These are phyloP conservation scores for Achlya flavicornis DNA, from an alignment of 2,888 invertebrate species.

Conservation along the genomic window DNA sequence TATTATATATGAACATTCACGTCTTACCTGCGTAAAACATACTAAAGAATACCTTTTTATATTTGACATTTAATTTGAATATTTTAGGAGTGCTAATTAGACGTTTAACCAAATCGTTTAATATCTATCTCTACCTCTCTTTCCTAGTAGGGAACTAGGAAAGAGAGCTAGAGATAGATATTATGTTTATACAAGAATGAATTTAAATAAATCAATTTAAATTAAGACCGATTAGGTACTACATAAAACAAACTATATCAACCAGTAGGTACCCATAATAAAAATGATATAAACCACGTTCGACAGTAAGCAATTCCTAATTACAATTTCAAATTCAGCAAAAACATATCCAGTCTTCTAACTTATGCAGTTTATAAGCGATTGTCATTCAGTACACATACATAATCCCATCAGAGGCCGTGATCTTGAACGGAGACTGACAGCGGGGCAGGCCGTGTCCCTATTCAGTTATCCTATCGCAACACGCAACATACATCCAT, in stretches of 20 bases:
- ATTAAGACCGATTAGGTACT: too few species aligned
- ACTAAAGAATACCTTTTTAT: too few species aligned
- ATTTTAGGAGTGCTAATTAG: too few species aligned
- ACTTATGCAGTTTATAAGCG: conserved; percentile 59
- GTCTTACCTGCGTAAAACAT: too few species aligned
- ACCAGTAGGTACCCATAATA: conserved; percentile 25
- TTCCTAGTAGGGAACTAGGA: too few species aligned
- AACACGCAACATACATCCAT: conserved; percentile 47
- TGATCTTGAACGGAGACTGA: conserved; percentile 71
- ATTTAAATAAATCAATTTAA: too few species aligned
- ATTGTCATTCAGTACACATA: conserved; percentile 73
- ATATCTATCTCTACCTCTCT: too few species aligned
- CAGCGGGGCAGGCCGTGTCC: conserved; percentile 47
- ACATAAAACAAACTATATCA: background rate
- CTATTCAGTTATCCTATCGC: conserved; percentile 47
- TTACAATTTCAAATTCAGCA: conserved; percentile 58
- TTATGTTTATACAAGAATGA: too few species aligned
- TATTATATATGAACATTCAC: too few species aligned
- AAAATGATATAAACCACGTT: conserved; percentile 18
- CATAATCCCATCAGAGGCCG: conserved; percentile 68
- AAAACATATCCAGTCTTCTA: conserved; percentile 43
- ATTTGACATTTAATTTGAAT: too few species aligned
- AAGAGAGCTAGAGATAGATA: too few species aligned
- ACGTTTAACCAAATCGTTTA: too few species aligned
- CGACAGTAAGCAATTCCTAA: conserved; percentile 22